Percentiles rank a stretch among this genome's conserved stretches.
phyloP scores from a whole-genome alignment of 2,888 invertebrate species.

The Drosophila falleni region DNA sequence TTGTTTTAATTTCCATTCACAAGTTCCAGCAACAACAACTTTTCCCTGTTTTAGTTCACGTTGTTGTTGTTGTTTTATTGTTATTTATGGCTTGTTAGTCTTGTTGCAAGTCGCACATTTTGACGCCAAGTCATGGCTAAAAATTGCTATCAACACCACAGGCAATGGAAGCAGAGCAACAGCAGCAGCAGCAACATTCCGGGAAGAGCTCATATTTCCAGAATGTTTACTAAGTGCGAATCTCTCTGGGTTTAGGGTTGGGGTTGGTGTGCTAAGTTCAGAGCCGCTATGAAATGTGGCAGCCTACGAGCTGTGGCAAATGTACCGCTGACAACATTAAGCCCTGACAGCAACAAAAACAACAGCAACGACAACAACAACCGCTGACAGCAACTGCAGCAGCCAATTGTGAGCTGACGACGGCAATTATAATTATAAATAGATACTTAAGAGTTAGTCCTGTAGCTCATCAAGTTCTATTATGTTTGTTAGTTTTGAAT shows the following conservation, averaged over 20 bases:
- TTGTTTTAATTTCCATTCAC: conserved; percentile 19
- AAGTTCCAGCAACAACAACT: conserved; percentile 22
- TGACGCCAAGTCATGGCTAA: conserved; percentile 58
- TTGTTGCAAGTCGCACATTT: conserved; percentile 47
- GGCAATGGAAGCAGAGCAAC: background rate
- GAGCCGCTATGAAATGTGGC: conserved; percentile 47
- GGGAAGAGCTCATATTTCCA: conserved; percentile 69
- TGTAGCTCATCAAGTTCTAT: background rate
- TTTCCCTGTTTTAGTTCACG: conserved; percentile 10
- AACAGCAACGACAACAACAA: conserved; percentile 21
- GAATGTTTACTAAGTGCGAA: conserved; percentile 64
- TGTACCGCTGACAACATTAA: conserved; percentile 67
- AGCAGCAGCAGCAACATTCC: conserved; percentile 52
- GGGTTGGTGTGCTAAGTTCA: conserved; percentile 58
- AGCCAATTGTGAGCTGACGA: conserved; percentile 34
- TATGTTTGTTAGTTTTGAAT: background rate
- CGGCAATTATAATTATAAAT: conserved; percentile 35
- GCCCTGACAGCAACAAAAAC: conserved; percentile 28
- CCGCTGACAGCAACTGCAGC: conserved; percentile 48
- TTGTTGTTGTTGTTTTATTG: conserved; percentile 41
- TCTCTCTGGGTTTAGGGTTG: conserved; percentile 3
- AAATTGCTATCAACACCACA: conserved; percentile 52
- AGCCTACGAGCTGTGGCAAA: conserved; percentile 61
- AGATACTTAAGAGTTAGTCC: background rate
- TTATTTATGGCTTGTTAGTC: conserved; percentile 63